Conservation (phyloP, 2,797 vertebrate genomes). For the Mus minutoides region DNA sequence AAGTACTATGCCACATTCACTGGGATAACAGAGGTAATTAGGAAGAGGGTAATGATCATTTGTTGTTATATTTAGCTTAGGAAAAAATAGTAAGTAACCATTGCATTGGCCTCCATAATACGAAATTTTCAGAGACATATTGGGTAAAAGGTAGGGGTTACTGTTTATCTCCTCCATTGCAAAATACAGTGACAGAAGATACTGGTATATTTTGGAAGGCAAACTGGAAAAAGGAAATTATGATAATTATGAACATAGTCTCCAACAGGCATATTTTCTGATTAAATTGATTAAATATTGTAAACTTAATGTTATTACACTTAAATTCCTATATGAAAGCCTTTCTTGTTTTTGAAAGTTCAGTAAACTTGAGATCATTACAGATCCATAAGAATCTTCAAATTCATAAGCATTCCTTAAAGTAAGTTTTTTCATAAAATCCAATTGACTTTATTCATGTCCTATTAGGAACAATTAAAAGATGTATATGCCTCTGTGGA, state of each 20-base stretch:
- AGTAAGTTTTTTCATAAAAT: no score
- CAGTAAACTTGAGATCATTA: background rate
- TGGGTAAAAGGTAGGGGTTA: background rate
- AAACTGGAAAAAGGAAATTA: background rate
- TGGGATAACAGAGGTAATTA: background rate
- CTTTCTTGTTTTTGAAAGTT: background rate
- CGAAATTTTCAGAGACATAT: background rate
- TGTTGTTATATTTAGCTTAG: background rate
- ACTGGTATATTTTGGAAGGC: background rate
- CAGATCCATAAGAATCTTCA: background rate
- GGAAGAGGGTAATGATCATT: background rate
- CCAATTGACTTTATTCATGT: background rate
- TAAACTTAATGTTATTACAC: background rate
- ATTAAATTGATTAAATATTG: background rate
- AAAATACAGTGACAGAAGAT: background rate
- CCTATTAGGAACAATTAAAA: background rate
- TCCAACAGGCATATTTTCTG: background rate
- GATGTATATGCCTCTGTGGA: background rate
- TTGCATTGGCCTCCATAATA: background rate
- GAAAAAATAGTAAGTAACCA: background rate
- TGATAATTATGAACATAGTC: background rate
- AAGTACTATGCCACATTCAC: background rate
- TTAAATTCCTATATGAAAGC: background rate
- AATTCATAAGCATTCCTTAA: background rate
- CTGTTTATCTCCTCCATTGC: background rate